Conservation (phyloP, 1,140 invertebrate genomes). For the Drosophila kepulauana region DNA sequence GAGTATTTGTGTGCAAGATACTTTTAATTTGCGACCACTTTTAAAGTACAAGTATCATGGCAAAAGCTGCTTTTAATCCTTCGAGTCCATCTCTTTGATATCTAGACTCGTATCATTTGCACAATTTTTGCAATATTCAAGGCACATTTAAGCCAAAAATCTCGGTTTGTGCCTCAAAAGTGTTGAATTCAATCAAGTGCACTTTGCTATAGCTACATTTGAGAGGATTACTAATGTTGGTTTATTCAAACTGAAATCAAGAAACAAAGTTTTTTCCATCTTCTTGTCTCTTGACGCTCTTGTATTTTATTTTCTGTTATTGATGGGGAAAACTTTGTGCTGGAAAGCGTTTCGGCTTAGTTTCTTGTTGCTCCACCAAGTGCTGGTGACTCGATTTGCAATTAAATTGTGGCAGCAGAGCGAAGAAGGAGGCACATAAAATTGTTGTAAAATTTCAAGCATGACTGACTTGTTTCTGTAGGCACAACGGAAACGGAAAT, state of each 20-base stretch:
- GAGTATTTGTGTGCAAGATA: no score
- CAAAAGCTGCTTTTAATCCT: not conserved
- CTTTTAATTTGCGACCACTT: no score
- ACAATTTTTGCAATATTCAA: not conserved
- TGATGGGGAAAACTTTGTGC: constrained; percentile 14
- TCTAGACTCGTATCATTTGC: not conserved
- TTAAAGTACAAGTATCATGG: not conserved
- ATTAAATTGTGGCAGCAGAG: constrained; percentile 35
- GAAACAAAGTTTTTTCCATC: constrained; percentile 15
- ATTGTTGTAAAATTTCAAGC: constrained; percentile 62
- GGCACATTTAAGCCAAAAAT: not conserved
- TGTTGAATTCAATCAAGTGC: constrained; percentile 5
- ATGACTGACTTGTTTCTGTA: constrained; percentile 63
- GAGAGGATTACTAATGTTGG: constrained; percentile 10
- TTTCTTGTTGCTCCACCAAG: not conserved
- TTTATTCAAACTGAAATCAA: constrained; percentile 24
- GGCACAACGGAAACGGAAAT: constrained; percentile 71
- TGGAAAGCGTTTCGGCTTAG: constrained; percentile 1
- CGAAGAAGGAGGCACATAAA: constrained; percentile 20
- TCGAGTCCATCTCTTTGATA: not conserved
- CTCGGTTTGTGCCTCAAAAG: not conserved
- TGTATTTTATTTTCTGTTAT: constrained; percentile 17
- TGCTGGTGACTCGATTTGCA: constrained; percentile 47
- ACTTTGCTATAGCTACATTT: constrained; percentile 8
- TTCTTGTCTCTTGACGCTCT: not conserved